Conservation (phyloP, 1,140 invertebrate species). For the Camponotus floridanus region DNA sequence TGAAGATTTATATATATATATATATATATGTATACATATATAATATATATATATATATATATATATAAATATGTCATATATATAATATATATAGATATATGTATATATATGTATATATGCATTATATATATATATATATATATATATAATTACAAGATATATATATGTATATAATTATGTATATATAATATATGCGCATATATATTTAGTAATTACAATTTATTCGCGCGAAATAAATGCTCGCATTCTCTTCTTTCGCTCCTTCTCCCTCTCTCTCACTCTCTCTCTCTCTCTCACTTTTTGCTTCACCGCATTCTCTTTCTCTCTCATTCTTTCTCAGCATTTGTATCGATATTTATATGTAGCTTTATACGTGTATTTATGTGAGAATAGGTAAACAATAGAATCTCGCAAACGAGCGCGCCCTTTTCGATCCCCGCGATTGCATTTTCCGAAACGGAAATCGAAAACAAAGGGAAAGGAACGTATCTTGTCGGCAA, state of each 20-base stretch:
- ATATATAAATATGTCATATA: no score
- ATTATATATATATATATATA: constrained; percentile 64
- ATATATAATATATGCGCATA: constrained; percentile 67
- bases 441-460: not conserved
- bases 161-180: constrained; percentile 59
- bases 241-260: constrained; percentile 42
- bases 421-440: not conserved
- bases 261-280: not conserved
- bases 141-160: constrained; percentile 73
- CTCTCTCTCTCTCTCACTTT: constrained; percentile 37
- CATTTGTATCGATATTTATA: constrained; percentile 11
- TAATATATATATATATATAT: not conserved
- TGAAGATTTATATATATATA: constrained; percentile 81
- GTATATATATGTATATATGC: constrained; percentile 53
- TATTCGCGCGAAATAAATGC: constrained; percentile 76
- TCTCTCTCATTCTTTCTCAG: not conserved
- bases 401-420: constrained; percentile 28
- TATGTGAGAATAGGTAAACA: constrained; percentile 23
- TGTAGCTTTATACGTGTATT: constrained; percentile 18
- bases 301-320: not conserved
- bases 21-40: constrained; percentile 9
- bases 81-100: no score
- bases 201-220: constrained; percentile 82
- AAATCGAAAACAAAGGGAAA: constrained; percentile 38
- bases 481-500: constrained; percentile 8